phyloP scores from a whole-genome alignment of 2,888 invertebrate genomes.

The Ceratothoa steindachneri region DNA sequence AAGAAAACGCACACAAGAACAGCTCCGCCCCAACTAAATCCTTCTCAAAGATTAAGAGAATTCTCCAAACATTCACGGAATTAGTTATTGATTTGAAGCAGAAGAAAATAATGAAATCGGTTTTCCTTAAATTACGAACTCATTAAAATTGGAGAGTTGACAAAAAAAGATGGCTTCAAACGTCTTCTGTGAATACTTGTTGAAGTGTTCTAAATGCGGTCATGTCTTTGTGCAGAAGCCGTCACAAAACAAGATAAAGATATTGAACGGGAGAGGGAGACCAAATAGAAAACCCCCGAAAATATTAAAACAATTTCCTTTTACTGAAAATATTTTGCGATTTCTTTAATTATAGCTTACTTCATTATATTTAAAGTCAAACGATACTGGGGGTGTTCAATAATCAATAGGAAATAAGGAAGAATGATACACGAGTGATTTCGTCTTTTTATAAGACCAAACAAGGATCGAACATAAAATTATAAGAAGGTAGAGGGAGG shows the following conservation, averaged over 20 bases:
- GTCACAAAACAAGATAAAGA: neutral
- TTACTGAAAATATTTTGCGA: neutral
- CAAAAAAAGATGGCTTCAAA: neutral
- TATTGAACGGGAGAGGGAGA: neutral
- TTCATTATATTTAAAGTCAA: no score
- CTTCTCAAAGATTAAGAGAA: no score
- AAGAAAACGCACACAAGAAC: no score
- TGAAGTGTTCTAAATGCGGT: neutral
- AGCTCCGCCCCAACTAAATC: no score
- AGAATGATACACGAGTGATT: no score
- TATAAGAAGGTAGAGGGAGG: no score
- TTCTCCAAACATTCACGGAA: neutral
- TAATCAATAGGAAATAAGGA: no score
- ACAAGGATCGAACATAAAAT: no score
- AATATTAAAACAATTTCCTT: neutral
- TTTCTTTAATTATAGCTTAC: neutral
- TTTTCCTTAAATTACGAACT: neutral
- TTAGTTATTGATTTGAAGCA: neutral
- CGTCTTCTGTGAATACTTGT: neutral
- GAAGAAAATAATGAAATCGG: neutral
- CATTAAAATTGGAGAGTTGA: neutral
- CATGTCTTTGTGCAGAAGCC: neutral
- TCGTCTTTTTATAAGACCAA: no score
- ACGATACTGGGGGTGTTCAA: no score
- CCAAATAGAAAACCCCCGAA: neutral